Base-by-base conservation (phyloP, 1,140 invertebrate genomes). In the Leptinotarsa undecemlineata region DNA sequence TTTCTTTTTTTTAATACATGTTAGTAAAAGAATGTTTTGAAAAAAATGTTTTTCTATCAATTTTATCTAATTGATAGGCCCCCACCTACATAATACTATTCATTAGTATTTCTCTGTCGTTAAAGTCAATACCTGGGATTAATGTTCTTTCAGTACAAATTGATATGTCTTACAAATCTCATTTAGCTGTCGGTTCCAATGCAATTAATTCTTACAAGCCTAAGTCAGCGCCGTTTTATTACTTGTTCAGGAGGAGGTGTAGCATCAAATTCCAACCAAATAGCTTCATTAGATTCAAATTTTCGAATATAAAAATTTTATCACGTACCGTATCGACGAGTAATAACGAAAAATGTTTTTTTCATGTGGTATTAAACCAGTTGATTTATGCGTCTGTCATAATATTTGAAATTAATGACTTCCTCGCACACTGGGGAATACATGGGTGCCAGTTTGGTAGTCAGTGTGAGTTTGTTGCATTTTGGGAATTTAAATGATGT, bases 391-490 rank as follows among this genome's bases (percentile, higher is more conserved):
- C n/a, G 51, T 57, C 51, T 57, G 51, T 57, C 51, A 57, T 57
- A 57, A 57, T 57, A 57, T 57, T 57, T 57, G 51, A 57, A 57
- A 57, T 57, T 57, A 57, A 57, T 57, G 51, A 57, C 51, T 57
- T 57, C 51, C 51, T 57, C 15, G 51, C 51, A 57, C 51, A 57
- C 51, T 57, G 51, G 51, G 51, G n/a, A 57, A 57, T 57, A 57
- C n/a, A 57, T 57, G n/a, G n/a, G 51, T 57, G 51, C 51, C 51
- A 15, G 51, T 15, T 57, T 19, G 2, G 51, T 57, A 57, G 51
- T 57, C 51, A 15, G 51, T n/a, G 11, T 15, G n/a, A 19, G 51
- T 57, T 57, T 57, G 51, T 57, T n/a, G 51, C 51, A 57, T 57
- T 57, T 57, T 4, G 51, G 51, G 51, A 57, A 57, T 57, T 57